Base-by-base conservation (phyloP, 1,140 invertebrate genomes). In the Trypoxylus dichotomus region DNA sequence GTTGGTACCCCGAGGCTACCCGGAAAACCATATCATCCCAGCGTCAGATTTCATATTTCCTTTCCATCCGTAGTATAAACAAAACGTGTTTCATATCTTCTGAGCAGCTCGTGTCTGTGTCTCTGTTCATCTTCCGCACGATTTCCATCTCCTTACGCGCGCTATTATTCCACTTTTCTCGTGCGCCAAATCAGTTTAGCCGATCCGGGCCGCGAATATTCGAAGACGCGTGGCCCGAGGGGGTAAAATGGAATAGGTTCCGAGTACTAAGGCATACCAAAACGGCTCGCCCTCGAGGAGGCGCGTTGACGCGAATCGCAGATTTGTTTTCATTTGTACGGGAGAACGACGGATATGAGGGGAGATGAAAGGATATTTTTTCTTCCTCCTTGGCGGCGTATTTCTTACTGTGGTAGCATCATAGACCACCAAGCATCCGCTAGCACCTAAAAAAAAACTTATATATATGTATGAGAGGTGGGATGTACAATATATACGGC, bases 241-340 rank as follows among this genome's bases (percentile, higher is more conserved):
- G 43, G 43, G 5, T 3, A 3, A 8, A 13, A n/a, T n/a, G 13
- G 43, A 47, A 47, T 47, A 47, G 8, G 43, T 47, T 47, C n/a
- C 43, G n/a, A 3, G 43, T 47, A 47, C n/a, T 47, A 47, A 47
- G 8, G 43, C 43, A n/a, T 3, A 8, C 43, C 8, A 47, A 47
- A 47, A 47, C 43, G 43, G 43, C 58, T 73, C 76, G 78, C n/a
- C 76, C 47, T 41, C 43, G 43, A 47, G n/a, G n/a, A 47, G 43
- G 43, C 43, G 43, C 43, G 43, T 47, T 76, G 75, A 58, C 47
- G 43, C 75, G 32, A 41, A 58, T 58, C 75, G 75, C 75, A 76
- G 75, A 76, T 76, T 76, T 76, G 75, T 76, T 76, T 76, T 76
- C 75, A 76, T 76, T 76, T 76, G 75, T 47, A 13, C 13, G 43